Base-by-base conservation (phyloP, 2,113 vertebrate genomes). In the Neolamprologus caudopunctatus region DNA sequence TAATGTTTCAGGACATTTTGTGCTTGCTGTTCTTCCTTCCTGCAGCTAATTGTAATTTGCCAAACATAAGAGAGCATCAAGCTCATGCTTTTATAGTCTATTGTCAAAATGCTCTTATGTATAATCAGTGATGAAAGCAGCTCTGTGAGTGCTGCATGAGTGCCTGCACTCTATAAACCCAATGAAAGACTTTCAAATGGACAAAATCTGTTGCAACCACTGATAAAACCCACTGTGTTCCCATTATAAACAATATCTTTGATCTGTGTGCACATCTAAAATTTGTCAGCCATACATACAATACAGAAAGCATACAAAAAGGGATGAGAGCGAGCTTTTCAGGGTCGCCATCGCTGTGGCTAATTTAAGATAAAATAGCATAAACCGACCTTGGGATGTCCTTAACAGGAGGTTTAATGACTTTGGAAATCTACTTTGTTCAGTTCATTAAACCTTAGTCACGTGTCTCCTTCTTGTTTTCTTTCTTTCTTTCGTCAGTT, bases 341-440 rank as follows among this genome's bases (percentile, higher is more conserved):
- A 58, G 66, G 61, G 58, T 47, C 42, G 14, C 78, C 54, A 31
- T 86, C 80, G 54, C 28, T 47, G 80, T 58, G 87, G 66, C 75
- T 75, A 81, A 88, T 71, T 85, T 33, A 6, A 75, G 86, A 73
- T 73, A 84, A 87, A 86, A 82, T 75, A 53, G 50, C 33, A 80
- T 87, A 94, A 93, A 90, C 90, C 79, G 83, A 82, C 26, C 85
- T 13, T 90, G 90, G 89, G 85, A 89, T 81, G 84, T 88, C 87
- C 89, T 90, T 86, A 91, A 92, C 90, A 75, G 47, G 55, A 87
- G 55, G 47, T 91, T 90, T 75, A 88, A 85, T 83, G 78, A 85
- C 61, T 85, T 88, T 78, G 17, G 10, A 75, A 89, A 85, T 89
- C 87, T 50, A 26, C 80, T 89, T 87, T 51, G 85, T 68, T 81